Evolutionary conservation across 2,888 invertebrate species (phyloP), one percentile per base, ranked within the genome.

Genomic region (Bimastos eiseni): DNA sequence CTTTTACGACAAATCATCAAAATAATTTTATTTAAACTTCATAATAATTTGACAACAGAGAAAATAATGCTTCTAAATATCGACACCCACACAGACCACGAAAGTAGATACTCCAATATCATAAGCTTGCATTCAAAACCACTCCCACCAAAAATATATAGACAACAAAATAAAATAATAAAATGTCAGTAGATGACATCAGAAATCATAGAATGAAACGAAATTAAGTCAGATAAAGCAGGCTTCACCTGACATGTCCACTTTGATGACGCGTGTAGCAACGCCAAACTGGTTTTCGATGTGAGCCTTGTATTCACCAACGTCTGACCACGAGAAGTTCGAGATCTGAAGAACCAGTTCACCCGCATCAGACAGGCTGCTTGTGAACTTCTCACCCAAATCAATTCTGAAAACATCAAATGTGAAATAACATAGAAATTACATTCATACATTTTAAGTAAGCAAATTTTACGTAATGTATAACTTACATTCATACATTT

Each of bases 281-380:
- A 97, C 97, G 0, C 99, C 99, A 95, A 98, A 98, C 94, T 98
- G 98, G 95, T 99, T 99, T 88, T 96, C 97, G 0, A 98, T 98
- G 17, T 98, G 97, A 1, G 98, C 98, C 95, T 98, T 98, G 95
- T 99, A 99, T 95, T 97, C 96, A 30, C 99, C 99, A 1, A 97
- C 98, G 95, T 99, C 98, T 83, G 97, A 96, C 91, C 97, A 93
- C 15, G 91, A 92, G 93, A 95, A 94, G 89, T 94, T 94, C 89
- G 93, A 92, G 89, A 96, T 94, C 86, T 95, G 95, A 89, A 96
- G 93, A 55, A 94, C 93, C 30, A 93, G 93, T 90, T 93, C 93
- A 41, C 95, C 94, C 98, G 97, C 94, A 98, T 97, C 90, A 4
- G 92, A 90, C 83, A 92, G 89, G 21, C 89, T 91, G 83, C 91